Evolutionary conservation across 2,113 vertebrate genomes (phyloP).

Genomic region (Tragelaphus strepsiceros): DNA sequence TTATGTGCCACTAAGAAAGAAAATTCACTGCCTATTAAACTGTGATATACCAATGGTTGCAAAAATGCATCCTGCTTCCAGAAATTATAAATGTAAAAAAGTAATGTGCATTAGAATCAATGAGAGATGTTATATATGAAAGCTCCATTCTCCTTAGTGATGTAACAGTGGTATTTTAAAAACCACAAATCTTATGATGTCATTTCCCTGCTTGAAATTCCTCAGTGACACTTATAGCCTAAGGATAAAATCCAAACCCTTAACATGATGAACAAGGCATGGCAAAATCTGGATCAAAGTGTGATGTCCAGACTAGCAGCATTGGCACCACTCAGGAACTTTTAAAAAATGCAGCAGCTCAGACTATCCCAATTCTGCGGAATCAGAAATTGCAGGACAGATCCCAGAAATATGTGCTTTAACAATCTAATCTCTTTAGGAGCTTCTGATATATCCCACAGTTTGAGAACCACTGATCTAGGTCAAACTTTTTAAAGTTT

Average conservation of each 20-base stretch:
- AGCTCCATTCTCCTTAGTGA: background rate
- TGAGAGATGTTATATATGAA: background rate
- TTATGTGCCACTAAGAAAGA: background rate
- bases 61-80: background rate
- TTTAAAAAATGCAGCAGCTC: background rate
- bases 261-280: background rate
- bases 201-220: background rate
- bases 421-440: background rate
- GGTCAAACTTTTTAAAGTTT: background rate
- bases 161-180: background rate
- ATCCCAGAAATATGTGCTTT: background rate
- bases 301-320: background rate
- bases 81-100: background rate
- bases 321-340: background rate
- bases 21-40: background rate
- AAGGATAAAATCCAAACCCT: background rate
- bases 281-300: background rate
- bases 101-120: background rate
- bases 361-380: background rate
- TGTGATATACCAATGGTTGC: background rate
- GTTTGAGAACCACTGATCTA: background rate
- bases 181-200: background rate
- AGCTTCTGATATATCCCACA: background rate
- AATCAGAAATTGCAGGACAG: background rate
- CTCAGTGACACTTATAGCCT: background rate